Conservation (phyloP, 2,888 invertebrate genomes). For the Rhagium mordax region DNA sequence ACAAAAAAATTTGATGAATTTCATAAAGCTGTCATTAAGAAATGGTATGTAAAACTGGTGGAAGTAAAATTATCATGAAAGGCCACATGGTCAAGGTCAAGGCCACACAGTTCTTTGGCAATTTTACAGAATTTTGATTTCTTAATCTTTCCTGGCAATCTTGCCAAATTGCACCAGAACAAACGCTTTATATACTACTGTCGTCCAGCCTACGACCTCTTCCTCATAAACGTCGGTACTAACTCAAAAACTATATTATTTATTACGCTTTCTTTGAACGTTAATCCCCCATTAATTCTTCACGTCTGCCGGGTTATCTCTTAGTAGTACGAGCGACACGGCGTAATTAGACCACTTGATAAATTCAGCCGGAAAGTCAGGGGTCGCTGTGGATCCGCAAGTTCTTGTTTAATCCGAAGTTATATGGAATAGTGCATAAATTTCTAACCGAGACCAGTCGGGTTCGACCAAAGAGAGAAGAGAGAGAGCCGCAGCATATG, state of each 20-base stretch:
- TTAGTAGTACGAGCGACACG: conserved; percentile 13
- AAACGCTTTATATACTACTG: no score
- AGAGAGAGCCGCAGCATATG: conserved; percentile 1
- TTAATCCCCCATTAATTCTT: conserved; percentile 13
- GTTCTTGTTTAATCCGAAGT: conserved; percentile 20
- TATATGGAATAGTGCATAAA: conserved; percentile 26
- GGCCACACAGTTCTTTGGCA: no score
- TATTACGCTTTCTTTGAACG: conserved; percentile 14
- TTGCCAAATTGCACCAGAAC: no score
- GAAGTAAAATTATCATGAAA: no score
- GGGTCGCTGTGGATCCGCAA: conserved; percentile 1
- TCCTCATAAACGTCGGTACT: no score
- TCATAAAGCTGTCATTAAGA: no score
- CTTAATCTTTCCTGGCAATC: no score
- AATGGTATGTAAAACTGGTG: no score
- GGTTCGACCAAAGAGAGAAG: conserved; percentile 14
- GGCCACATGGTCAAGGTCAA: no score
- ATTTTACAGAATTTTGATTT: no score
- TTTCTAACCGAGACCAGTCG: conserved; percentile 23
- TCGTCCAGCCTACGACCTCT: no score
- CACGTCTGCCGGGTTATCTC: not conserved
- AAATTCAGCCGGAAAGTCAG: conserved; percentile 5
- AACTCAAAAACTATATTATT: conserved; percentile 15
- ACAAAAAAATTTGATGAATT: no score
- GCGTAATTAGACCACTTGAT: conserved; percentile 22